Conservation (phyloP, 2,113 vertebrate genomes). For the Crocuta crocuta region DNA sequence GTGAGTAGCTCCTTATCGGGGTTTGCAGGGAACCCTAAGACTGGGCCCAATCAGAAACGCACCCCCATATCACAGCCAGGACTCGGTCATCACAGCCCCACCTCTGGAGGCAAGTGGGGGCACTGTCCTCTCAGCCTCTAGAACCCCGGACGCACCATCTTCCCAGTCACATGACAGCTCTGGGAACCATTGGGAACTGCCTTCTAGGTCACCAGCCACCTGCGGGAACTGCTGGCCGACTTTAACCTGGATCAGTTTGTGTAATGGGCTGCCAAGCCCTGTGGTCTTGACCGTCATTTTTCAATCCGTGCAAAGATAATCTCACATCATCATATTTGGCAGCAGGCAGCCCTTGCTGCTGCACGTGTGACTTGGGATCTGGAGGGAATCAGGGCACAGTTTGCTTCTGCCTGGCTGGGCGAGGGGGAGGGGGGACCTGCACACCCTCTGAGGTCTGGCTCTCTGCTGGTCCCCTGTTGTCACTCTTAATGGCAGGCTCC, state of each 20-base stretch:
- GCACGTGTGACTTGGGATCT: neutral
- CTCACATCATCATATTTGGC: rapidly evolving
- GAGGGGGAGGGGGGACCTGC: too few species aligned
- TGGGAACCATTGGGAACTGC: rapidly evolving
- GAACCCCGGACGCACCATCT: neutral
- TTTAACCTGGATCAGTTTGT: neutral
- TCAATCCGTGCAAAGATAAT: neutral
- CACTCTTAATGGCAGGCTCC: neutral
- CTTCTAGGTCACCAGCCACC: too few species aligned
- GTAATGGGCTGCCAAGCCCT: rapidly evolving
- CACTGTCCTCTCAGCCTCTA: neutral
- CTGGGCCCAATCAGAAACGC: neutral
- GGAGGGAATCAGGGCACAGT: neutral
- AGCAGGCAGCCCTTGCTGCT: neutral
- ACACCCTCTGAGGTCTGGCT: neutral
- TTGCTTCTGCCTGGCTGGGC: neutral
- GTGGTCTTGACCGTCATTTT: neutral
- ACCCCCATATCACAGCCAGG: rapidly evolving
- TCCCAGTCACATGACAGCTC: neutral
- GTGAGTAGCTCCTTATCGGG: neutral
- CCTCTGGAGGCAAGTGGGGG: rapidly evolving
- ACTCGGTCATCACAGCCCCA: rapidly evolving
- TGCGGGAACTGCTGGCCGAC: neutral
- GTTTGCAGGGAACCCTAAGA: too few species aligned
- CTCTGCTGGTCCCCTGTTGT: neutral